Percentiles rank a stretch among this genome's conserved stretches.
These are phyloP conservation scores for Pseudococcus jackbeardsleyi DNA, from an alignment of 2,888 invertebrate species.

Conservation along the genomic window DNA sequence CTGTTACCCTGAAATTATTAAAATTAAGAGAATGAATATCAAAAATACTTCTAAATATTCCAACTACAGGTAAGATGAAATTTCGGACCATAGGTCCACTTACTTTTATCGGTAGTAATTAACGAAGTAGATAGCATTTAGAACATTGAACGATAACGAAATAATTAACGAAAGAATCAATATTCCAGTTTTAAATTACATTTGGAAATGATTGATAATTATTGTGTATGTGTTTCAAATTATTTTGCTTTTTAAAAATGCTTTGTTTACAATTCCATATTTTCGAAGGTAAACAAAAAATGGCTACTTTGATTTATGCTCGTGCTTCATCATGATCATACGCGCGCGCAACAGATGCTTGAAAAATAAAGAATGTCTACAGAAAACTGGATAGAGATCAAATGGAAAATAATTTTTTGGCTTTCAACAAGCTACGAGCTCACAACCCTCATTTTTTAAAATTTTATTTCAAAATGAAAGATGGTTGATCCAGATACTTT, in stretches of 20 bases:
- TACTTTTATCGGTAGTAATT: not conserved
- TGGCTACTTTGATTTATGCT: not conserved
- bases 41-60: not conserved
- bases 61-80: not conserved
- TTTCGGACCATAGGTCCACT: not conserved
- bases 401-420: too few species aligned
- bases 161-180: not conserved
- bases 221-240: not conserved
- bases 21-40: not conserved
- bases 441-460: too few species aligned
- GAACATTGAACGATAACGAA: not conserved
- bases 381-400: too few species aligned
- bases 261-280: not conserved
- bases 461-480: too few species aligned
- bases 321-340: not conserved
- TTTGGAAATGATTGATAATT: not conserved
- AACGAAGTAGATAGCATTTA: not conserved
- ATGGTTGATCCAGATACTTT: too few species aligned
- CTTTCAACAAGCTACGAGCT: too few species aligned
- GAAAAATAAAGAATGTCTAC: too few species aligned
- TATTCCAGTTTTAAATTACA: not conserved
- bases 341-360: too few species aligned
- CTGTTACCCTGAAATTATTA: not conserved
- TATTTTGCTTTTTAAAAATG: not conserved
- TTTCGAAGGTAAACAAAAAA: constrained; percentile 4